These are phyloP conservation scores for Drosophila prosaltans DNA, from an alignment of 1,140 invertebrate species.

Conservation along the genomic window DNA sequence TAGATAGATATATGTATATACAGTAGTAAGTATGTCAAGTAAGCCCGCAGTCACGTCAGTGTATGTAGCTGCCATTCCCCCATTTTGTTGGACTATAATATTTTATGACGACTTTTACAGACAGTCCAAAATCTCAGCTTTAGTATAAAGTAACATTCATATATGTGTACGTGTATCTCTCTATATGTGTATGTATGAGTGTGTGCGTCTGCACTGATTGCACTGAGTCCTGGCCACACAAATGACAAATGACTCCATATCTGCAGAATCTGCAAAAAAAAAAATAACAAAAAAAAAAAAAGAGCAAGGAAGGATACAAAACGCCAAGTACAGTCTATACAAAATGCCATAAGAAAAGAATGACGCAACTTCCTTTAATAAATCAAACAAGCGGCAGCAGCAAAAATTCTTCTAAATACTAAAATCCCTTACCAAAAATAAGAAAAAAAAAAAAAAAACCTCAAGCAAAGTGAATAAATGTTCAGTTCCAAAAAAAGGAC, in stretches of 20 bases:
- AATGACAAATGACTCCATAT: conserved; percentile 58
- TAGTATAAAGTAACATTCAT: conserved; percentile 32
- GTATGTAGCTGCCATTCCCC: neutral
- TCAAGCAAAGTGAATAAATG: neutral
- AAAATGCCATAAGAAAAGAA: neutral
- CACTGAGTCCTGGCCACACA: conserved; percentile 28
- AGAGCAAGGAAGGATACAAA: neutral
- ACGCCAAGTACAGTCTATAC: conserved; percentile 6
- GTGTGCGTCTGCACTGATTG: conserved; percentile 42
- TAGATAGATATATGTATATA: neutral
- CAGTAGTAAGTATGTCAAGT: conserved; percentile 6
- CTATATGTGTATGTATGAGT: conserved; percentile 4
- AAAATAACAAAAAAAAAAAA: neutral
- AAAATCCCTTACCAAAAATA: neutral
- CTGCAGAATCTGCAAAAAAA: conserved; percentile 1
- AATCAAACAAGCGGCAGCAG: conserved; percentile 10
- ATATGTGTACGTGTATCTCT: conserved; percentile 43
- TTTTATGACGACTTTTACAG: conserved; percentile 61
- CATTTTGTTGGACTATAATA: conserved; percentile 61
- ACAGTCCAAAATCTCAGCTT: conserved; percentile 54
- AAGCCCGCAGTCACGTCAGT: conserved; percentile 14
- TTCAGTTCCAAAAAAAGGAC: neutral
- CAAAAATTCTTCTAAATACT: conserved; percentile 9
- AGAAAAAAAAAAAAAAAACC: neutral
- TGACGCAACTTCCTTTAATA: conserved; percentile 6